These are phyloP conservation scores for Sinocyclocheilus rhinocerous DNA, from an alignment of 2,113 vertebrate genomes.

Conservation along the genomic window DNA sequence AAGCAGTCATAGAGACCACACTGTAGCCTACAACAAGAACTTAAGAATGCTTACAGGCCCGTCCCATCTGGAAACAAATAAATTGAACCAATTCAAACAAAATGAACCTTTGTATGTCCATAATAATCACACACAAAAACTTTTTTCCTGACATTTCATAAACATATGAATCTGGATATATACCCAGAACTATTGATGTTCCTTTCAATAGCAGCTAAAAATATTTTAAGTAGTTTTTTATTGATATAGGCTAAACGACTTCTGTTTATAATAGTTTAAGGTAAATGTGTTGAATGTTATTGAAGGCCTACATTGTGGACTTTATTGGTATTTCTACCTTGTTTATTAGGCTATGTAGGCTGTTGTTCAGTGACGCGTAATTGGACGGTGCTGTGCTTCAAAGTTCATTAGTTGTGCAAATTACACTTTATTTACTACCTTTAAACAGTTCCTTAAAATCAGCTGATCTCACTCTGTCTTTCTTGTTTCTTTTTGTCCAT, in stretches of 20 bases:
- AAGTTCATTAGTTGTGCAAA: conserved; percentile 25
- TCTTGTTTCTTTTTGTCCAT: conserved; percentile 75
- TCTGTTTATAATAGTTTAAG: too few relatives aligned
- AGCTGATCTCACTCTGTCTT: conserved; percentile 64
- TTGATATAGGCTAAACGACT: not conserved
- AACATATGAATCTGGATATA: not conserved
- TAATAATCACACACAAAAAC: not conserved
- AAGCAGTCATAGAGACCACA: not conserved
- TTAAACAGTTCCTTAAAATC: conserved; percentile 64
- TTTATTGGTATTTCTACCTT: not conserved
- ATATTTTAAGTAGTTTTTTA: not conserved
- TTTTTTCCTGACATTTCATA: not conserved
- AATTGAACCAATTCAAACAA: not conserved
- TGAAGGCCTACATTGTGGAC: too few relatives aligned
- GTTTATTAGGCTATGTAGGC: not conserved
- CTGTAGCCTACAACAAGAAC: not conserved
- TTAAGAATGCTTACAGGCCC: not conserved
- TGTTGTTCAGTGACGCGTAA: conserved; percentile 3
- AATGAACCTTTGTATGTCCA: not conserved
- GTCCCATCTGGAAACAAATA: not conserved
- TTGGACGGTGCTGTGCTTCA: not conserved
- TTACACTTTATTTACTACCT: conserved; percentile 44
- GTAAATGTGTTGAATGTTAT: not conserved
- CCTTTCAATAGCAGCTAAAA: not conserved
- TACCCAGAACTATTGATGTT: too few relatives aligned